A percentile compares a stretch with the other conserved stretches of the same genome.
phyloP scores from a whole-genome alignment of 2,113 vertebrate species.

The Phaethornis superciliosus region DNA sequence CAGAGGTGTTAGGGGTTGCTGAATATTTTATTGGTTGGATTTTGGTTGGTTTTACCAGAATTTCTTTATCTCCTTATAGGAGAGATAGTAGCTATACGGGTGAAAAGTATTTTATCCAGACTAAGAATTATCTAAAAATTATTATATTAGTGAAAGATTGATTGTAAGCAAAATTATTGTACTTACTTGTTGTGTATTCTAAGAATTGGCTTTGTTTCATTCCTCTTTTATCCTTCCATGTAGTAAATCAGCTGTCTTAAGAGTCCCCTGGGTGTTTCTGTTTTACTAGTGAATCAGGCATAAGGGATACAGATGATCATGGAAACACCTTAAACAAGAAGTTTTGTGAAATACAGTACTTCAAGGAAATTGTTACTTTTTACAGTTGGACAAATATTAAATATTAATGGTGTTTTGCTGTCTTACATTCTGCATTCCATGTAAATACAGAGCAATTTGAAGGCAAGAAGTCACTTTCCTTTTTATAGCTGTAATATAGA shows the following conservation, averaged over 20 bases:
- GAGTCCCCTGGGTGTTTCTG: not conserved
- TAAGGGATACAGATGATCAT: not conserved
- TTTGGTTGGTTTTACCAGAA: not conserved
- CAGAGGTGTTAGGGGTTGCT: not conserved
- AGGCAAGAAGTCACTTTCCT: not conserved
- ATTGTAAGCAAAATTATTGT: not conserved
- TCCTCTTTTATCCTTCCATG: not conserved
- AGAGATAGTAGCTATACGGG: not conserved
- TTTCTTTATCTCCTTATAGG: not conserved
- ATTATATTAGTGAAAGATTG: not conserved
- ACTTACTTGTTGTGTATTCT: not conserved
- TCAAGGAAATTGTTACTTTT: not conserved
- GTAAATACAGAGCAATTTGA: not conserved
- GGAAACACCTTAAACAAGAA: not conserved
- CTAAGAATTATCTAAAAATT: not conserved
- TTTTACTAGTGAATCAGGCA: not conserved
- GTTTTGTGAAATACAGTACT: not conserved
- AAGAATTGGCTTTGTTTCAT: not conserved
- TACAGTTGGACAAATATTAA: not conserved
- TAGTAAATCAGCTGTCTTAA: not conserved
- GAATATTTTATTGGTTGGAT: not conserved
- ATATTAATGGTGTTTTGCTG: not conserved
- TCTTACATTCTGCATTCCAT: not conserved
- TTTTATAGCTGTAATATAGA: not conserved
- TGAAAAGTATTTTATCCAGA: not conserved